These are phyloP conservation scores for Poecilobothrus nobilitatus DNA, from an alignment of 2,888 invertebrate species.

Conservation along the genomic window DNA sequence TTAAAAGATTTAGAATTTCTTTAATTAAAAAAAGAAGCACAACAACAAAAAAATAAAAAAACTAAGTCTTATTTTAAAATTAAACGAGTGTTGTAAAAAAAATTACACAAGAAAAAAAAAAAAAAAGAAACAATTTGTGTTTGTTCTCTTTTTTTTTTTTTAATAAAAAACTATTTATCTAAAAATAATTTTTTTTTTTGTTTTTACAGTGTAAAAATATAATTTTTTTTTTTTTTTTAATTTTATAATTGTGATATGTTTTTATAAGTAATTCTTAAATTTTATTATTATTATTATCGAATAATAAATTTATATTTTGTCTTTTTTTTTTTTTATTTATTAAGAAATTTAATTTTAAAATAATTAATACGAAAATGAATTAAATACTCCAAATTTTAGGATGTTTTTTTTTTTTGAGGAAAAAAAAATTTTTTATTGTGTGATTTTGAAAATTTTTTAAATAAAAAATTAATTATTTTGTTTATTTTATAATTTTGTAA, in stretches of 20 bases:
- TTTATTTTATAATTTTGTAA: background rate
- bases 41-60: too few relatives aligned
- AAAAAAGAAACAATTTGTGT: too few relatives aligned
- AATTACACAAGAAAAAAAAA: too few relatives aligned
- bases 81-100: too few relatives aligned
- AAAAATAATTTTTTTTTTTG: background rate
- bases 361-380: background rate
- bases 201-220: background rate
- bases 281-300: background rate
- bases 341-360: background rate
- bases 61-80: too few relatives aligned
- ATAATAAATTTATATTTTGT: background rate
- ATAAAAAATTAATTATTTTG: background rate
- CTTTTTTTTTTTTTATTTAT: background rate
- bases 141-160: too few relatives aligned
- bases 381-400: background rate
- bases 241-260: background rate
- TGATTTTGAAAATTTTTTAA: too few relatives aligned
- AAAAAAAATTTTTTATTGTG: background rate
- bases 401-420: background rate
- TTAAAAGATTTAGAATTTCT: too few relatives aligned
- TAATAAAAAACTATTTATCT: background rate
- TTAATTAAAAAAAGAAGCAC: too few relatives aligned
- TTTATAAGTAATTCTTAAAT: background rate
- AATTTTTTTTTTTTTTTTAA: background rate